Evolutionary conservation across 2,888 invertebrate species (phyloP), one percentile per base, ranked within the genome.

Genomic region (Netelia fuscicornis): DNA sequence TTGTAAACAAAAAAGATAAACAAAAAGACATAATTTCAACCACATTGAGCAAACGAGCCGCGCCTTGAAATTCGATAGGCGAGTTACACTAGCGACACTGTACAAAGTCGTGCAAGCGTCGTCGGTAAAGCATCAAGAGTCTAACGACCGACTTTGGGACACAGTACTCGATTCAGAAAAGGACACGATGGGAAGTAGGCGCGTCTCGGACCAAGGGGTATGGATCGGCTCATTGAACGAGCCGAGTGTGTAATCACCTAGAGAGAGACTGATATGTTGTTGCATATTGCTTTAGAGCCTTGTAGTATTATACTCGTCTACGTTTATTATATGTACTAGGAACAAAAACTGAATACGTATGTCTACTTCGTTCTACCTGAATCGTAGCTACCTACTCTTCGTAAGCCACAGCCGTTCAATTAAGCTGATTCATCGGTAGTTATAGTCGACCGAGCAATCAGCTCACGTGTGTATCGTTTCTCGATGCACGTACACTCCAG

Each of bases 371-470:
- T 1, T 60, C 48, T 74, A 67, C 60, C 60, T 62, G 77, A 58
- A 75, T 65, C 20, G 67, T 44, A 20, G 80, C 64, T 58, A 23
- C 44, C 60, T 42, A 67, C 60, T 67, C 56, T 81, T 48, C 20
- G 74, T 74, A 81, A 58, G 81, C 48, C 60, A 58, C 5, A 70
- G 74, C 10, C 74, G 70, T 81, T 85, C 78, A 78, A 85, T 85
- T 78, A 81, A 64, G 84, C 71, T 85, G 84, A 85, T 81, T 85
- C 81, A 85, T 79, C 74, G 74, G 62, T 65, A 48, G 77, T 84
- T 70, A 81, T 74, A 74, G 65, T 30, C 81, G 81, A 81, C 72
- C 48, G 81, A 78, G 84, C 74, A 74, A 77, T 75, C 76, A 56
- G 75, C 62, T 70, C 81, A 13, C 13, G 10, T 11, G 81, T 76